phyloP scores from a whole-genome alignment of 2,113 vertebrate species.

The Mesitornis unicolor region DNA sequence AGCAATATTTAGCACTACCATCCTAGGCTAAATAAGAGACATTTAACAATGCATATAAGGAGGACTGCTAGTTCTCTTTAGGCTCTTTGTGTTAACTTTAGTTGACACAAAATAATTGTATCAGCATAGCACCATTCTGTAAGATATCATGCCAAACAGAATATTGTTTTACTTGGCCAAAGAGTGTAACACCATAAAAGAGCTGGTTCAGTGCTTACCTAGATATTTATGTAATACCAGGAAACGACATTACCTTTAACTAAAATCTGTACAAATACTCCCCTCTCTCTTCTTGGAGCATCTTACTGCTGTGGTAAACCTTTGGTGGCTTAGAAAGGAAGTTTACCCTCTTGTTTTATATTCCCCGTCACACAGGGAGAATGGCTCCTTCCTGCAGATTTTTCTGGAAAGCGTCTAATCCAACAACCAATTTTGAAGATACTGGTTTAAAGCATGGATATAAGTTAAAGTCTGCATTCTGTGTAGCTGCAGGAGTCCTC shows the following conservation, averaged over 20 bases:
- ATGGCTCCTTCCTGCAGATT: background rate
- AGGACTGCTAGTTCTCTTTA: background rate
- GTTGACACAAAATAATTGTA: background rate
- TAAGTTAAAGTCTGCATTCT: background rate
- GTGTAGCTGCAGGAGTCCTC: constrained; percentile 7
- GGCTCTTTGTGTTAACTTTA: background rate
- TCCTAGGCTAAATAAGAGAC: background rate
- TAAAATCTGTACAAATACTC: background rate
- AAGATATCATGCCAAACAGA: background rate
- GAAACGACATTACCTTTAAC: background rate
- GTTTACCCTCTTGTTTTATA: background rate
- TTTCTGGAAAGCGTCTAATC: background rate
- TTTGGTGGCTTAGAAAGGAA: background rate
- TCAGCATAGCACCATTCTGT: background rate
- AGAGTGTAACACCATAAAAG: background rate
- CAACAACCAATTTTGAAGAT: background rate
- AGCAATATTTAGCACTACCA: background rate
- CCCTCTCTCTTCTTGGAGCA: background rate
- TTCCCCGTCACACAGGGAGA: background rate
- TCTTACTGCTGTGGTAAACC: background rate
- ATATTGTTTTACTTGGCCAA: background rate
- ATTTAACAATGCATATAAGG: background rate
- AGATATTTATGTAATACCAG: background rate
- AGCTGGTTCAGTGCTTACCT: background rate
- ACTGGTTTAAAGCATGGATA: background rate